Evolutionary conservation across 1,140 invertebrate species (phyloP).

Genomic region (Gonioctena quinquepunctata): DNA sequence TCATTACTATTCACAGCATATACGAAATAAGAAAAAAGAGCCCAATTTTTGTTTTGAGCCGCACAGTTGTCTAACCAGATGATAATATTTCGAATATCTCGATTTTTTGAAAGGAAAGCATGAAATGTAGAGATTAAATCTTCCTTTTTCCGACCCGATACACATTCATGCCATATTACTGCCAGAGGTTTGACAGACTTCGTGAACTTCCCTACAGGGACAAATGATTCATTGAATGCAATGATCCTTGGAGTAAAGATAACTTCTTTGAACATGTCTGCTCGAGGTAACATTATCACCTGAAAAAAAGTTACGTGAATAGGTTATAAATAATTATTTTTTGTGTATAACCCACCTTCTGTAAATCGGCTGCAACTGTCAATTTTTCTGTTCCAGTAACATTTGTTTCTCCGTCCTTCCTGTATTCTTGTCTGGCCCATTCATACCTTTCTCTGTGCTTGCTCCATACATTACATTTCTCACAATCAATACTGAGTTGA

Average conservation of each 20-base stretch:
- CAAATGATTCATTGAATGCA: constrained; percentile 41
- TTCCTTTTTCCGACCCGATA: constrained; percentile 31
- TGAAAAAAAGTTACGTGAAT: too few species aligned
- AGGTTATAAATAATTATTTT: too few species aligned
- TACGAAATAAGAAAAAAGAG: too few species aligned
- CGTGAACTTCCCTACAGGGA: constrained; percentile 25
- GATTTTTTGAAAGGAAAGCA: constrained; percentile 24
- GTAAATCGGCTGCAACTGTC: too few species aligned
- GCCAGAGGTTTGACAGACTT: constrained; percentile 18
- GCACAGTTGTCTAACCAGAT: constrained; percentile 39
- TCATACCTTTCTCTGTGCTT: too few species aligned
- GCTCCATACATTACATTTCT: too few species aligned
- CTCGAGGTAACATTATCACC: constrained; percentile 49
- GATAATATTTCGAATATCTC: constrained; percentile 4
- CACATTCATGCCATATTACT: constrained; percentile 40
- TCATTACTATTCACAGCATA: too few species aligned
- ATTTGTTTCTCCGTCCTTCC: too few species aligned
- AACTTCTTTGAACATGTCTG: constrained; percentile 40
- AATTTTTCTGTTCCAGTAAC: too few species aligned
- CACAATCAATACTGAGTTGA: too few species aligned
- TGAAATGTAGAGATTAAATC: constrained; percentile 41
- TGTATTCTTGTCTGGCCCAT: too few species aligned
- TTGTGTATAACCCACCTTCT: too few species aligned
- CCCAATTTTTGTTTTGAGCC: constrained; percentile 42
- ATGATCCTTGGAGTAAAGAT: constrained; percentile 39